Evolutionary conservation across 2,797 vertebrate species (phyloP).

Genomic region (Sebastes umbrosus): DNA sequence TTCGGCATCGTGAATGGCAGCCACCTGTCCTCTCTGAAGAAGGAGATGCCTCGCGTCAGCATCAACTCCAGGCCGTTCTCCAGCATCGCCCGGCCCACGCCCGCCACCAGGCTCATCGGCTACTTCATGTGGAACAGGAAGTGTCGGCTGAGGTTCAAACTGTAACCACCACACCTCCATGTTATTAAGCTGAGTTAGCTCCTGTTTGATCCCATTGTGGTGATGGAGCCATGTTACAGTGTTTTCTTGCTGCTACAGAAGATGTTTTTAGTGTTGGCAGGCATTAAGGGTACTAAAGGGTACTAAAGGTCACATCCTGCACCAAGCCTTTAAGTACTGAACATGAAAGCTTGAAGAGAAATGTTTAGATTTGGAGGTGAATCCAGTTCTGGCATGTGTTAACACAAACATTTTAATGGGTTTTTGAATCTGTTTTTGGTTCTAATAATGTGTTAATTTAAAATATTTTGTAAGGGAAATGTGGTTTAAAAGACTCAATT

Average conservation of each 20-base stretch:
- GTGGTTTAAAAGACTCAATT: neutral
- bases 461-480: conserved; percentile 12
- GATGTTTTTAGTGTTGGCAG: neutral
- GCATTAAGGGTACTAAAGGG: neutral
- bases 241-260: conserved; percentile 36
- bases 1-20: conserved; percentile 89
- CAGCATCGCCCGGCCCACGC: conserved; percentile 86
- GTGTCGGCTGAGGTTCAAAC: conserved; percentile 81
- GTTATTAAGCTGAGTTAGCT: neutral
- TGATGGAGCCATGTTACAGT: neutral
- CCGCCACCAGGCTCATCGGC: neutral
- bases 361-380: neutral
- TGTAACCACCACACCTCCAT: neutral
- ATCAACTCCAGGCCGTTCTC: conserved; percentile 90
- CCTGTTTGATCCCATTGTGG: neutral
- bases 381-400: conserved; percentile 27
- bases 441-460: conserved; percentile 55
- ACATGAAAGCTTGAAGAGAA: neutral
- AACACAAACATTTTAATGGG: neutral
- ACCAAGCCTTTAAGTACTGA: neutral
- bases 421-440: conserved; percentile 34
- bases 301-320: neutral
- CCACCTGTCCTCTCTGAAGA: conserved; percentile 83
- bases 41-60: conserved; percentile 82
- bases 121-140: conserved; percentile 86